Evolutionary conservation across 2,113 vertebrate genomes (phyloP).

Genomic region (Phrynosoma platyrhinos): DNA sequence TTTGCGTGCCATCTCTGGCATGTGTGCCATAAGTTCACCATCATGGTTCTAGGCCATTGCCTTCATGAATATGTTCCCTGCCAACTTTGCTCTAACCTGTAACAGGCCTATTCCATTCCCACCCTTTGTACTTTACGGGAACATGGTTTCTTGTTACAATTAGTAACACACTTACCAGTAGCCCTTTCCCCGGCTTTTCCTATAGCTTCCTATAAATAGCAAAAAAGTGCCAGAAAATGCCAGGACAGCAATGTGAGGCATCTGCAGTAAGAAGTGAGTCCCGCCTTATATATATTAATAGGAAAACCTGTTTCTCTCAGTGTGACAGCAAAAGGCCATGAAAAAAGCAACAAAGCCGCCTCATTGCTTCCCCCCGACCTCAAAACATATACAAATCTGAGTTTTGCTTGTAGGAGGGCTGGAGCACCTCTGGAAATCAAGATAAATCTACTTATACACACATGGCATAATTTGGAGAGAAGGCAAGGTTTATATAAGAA

Average conservation of each 20-base stretch:
- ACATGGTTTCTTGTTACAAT: not conserved
- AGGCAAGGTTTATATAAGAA: constrained; percentile 75
- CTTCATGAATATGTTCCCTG: not conserved
- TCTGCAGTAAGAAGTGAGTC: not conserved
- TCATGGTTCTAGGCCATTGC: not conserved
- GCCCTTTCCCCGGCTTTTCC: not conserved
- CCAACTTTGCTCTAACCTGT: not conserved
- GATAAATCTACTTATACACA: constrained; percentile 14
- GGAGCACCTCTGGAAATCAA: fast-evolving
- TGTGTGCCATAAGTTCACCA: too few species aligned
- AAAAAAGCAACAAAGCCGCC: fast-evolving
- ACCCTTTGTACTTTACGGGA: not conserved
- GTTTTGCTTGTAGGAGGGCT: not conserved
- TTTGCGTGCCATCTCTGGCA: too few species aligned
- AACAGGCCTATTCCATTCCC: not conserved
- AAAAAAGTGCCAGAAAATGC: not conserved
- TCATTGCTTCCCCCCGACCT: not conserved
- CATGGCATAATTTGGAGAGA: constrained; percentile 65
- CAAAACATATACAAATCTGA: not conserved
- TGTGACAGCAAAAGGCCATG: fast-evolving
- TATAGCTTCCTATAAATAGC: not conserved
- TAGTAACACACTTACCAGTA: not conserved
- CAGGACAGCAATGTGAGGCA: not conserved
- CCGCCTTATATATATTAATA: not conserved
- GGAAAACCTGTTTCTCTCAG: not conserved